phyloP scores from a whole-genome alignment of 2,797 vertebrate genomes.

The Okamejei kenojei region DNA sequence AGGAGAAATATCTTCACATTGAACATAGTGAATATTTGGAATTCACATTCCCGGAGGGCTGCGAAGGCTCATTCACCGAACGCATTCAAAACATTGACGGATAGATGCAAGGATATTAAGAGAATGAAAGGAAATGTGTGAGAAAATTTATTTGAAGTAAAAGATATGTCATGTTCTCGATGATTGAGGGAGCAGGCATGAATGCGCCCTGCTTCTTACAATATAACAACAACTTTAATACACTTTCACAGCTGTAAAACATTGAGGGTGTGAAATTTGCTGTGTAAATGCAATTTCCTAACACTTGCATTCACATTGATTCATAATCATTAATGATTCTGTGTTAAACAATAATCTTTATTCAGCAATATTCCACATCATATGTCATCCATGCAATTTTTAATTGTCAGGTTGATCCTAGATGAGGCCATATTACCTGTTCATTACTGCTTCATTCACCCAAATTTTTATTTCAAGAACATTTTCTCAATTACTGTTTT shows the following conservation, averaged over 20 bases:
- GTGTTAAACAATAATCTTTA: neutral
- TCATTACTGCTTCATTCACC: too few relatives aligned
- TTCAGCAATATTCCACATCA: neutral
- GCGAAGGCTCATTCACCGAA: too few relatives aligned
- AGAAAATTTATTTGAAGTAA: too few relatives aligned
- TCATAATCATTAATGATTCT: neutral
- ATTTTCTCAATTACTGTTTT: neutral
- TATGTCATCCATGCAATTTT: neutral
- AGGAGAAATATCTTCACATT: too few relatives aligned
- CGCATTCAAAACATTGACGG: too few relatives aligned
- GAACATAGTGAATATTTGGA: too few relatives aligned
- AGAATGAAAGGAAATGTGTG: too few relatives aligned
- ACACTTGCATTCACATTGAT: neutral
- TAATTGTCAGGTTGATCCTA: neutral
- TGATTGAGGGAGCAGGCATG: too few relatives aligned
- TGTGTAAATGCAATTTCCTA: neutral
- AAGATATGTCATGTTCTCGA: too few relatives aligned
- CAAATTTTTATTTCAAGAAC: too few relatives aligned
- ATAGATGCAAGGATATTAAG: too few relatives aligned
- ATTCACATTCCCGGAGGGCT: too few relatives aligned
- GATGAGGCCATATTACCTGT: neutral
- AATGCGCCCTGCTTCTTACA: neutral
- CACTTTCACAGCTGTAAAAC: neutral
- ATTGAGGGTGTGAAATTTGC: neutral
- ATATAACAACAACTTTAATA: neutral